phyloP scores from a whole-genome alignment of 2,888 invertebrate species.

The Tineola bisselliella region DNA sequence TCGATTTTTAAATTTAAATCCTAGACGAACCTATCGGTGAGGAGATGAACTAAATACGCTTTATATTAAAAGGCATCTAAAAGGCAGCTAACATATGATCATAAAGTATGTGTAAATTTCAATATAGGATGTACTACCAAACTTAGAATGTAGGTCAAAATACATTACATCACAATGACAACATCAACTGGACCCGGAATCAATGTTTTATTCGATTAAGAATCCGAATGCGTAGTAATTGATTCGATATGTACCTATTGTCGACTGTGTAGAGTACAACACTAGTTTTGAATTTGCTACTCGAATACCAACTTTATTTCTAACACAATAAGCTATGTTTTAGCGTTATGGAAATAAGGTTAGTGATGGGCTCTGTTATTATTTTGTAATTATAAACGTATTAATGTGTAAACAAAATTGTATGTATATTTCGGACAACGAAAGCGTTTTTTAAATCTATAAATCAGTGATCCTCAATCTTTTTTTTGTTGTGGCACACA shows the following conservation, averaged over 20 bases:
- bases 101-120: no score
- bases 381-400: background rate
- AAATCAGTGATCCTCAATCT: no score
- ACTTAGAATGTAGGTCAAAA: background rate
- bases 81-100: no score
- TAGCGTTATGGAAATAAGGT: background rate
- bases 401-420: background rate
- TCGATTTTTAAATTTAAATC: no score
- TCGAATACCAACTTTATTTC: background rate
- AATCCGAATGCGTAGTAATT: background rate
- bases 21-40: no score
- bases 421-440: background rate
- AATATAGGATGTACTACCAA: background rate
- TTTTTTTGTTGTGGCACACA: no score
- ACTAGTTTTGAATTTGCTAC: background rate
- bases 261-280: background rate
- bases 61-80: no score
- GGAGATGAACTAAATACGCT: no score
- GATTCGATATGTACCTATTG: background rate
- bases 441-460: no score
- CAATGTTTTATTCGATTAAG: conserved; percentile 4
- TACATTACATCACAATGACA: background rate
- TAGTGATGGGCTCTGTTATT: background rate
- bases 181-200: conserved; percentile 3
- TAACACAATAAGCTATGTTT: background rate